Evolutionary conservation across 2,888 invertebrate species (phyloP).

Genomic region (Drosophila gaucha): DNA sequence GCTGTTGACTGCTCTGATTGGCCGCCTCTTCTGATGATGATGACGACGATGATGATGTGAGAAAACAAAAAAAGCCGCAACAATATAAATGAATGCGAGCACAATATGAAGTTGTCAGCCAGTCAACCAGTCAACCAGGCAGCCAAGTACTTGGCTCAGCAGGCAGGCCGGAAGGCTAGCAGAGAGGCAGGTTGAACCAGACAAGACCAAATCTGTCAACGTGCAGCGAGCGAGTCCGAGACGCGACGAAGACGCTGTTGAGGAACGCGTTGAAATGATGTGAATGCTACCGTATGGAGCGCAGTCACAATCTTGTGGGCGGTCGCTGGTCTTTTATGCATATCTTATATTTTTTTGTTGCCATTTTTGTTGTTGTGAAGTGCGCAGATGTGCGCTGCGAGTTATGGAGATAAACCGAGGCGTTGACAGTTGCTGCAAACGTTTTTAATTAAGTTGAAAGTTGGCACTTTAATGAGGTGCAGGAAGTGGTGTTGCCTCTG

Average conservation of each 20-base stretch:
- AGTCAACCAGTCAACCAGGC: constrained; percentile 49
- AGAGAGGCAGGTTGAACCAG: constrained; percentile 61
- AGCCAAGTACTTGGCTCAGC: constrained; percentile 25
- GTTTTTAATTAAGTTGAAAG: constrained; percentile 75
- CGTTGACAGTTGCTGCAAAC: constrained; percentile 76
- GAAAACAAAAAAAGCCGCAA: constrained; percentile 33
- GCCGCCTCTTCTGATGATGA: constrained; percentile 60
- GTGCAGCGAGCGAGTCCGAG: constrained; percentile 43
- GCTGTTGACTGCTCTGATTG: constrained; percentile 66
- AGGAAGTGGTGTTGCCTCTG: constrained; percentile 56
- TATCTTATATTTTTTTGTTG: constrained; percentile 36
- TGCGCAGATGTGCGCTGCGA: constrained; percentile 65
- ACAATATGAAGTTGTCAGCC: constrained; percentile 75
- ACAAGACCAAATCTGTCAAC: constrained; percentile 78
- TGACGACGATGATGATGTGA: constrained; percentile 30
- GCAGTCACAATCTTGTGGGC: constrained; percentile 74
- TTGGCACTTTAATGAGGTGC: constrained; percentile 72
- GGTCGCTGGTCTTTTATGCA: constrained; percentile 74
- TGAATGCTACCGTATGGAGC: constrained; percentile 58
- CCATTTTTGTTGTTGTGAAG: constrained; percentile 20
- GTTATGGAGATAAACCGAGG: constrained; percentile 74
- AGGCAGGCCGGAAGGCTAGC: constrained; percentile 3
- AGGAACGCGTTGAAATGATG: constrained; percentile 67
- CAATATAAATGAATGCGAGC: constrained; percentile 65
- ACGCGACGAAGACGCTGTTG: constrained; percentile 34